Evolutionary conservation across 1,140 invertebrate genomes (phyloP), one percentile per base, ranked within the genome.

Genomic region (Drosophila albomicans): DNA sequence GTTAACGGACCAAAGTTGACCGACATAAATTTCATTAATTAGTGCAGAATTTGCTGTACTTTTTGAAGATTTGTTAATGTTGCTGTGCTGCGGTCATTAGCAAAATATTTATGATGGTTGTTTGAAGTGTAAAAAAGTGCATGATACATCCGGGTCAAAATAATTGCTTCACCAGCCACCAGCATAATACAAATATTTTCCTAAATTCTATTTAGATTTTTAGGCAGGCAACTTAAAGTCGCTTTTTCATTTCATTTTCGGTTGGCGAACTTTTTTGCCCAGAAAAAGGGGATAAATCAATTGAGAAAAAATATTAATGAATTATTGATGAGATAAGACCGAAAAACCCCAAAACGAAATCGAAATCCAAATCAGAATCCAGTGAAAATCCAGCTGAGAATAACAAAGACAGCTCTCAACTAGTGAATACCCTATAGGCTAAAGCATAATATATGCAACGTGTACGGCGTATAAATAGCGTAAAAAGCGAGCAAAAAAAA

Each of bases 11-110:
- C 54, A 73, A 84, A 85, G 77, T 80, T 84, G 81, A 84, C 81
- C 81, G 81, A 84, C 77, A 84, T 85, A 84, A 84, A 84, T 85
- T 84, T 85, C 69, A 78, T 85, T 84, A 84, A 84, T 85, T 85
- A 85, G 81, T 80, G 64, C 62, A 80, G 73, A 70, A 85, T 81
- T 72, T 69, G 45, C 16, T 46, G 61, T 52, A 63, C 57, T 62
- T 82, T 79, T 67, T 79, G 76, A 76, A 84, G 80, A 82, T 79
- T 84, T 84, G 71, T 79, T 82, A 72, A 82, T 68, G 75, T 71
- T 25, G 20, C 20, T 20, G 20, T 51, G 51, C 65, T 59, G 72
- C 6, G 80, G 70, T 71, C 70, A 82, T 84, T 84, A 84, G 70
- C 62, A 62, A 79, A 59, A 73, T 78, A 75, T 82, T 82, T 82